phyloP scores from a whole-genome alignment of 1,140 invertebrate species.

The Brachionus sp. region DNA sequence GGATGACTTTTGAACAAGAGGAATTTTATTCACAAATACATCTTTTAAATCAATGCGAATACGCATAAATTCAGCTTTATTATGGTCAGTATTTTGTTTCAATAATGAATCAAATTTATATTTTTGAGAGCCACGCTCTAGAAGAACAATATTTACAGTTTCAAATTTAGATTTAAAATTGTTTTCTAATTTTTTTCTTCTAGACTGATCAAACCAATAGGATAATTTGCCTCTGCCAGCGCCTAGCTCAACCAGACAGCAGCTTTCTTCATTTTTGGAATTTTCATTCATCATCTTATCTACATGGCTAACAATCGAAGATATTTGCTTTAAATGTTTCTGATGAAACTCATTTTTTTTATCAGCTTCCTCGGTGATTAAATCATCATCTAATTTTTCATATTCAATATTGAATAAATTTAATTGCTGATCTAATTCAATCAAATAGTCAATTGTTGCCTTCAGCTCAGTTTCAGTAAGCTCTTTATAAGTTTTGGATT shows the following conservation, averaged over 20 bases:
- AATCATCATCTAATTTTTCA: background rate
- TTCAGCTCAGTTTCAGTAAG: background rate
- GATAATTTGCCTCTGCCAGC: constrained; percentile 39
- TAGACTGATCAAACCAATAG: constrained; percentile 35
- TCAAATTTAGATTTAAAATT: background rate
- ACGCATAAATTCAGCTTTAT: background rate
- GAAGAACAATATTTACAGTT: background rate
- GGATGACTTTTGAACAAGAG: background rate
- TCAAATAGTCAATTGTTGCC: background rate
- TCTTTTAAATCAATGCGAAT: constrained; percentile 35
- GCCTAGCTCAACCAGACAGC: constrained; percentile 34
- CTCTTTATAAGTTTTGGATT: constrained; percentile 24
- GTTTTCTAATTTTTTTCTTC: background rate
- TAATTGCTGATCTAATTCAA: background rate
- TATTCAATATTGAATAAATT: background rate
- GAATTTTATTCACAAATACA: background rate
- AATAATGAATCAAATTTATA: constrained; percentile 22
- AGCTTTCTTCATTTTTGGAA: background rate
- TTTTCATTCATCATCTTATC: background rate
- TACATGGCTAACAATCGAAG: constrained; percentile 29
- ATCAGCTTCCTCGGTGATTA: background rate
- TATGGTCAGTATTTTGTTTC: background rate
- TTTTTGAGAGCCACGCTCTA: constrained; percentile 31
- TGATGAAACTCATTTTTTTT: constrained; percentile 26
- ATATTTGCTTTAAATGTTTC: constrained; percentile 43